phyloP scores from a whole-genome alignment of 2,797 vertebrate genomes.

The Morus bassanus region DNA sequence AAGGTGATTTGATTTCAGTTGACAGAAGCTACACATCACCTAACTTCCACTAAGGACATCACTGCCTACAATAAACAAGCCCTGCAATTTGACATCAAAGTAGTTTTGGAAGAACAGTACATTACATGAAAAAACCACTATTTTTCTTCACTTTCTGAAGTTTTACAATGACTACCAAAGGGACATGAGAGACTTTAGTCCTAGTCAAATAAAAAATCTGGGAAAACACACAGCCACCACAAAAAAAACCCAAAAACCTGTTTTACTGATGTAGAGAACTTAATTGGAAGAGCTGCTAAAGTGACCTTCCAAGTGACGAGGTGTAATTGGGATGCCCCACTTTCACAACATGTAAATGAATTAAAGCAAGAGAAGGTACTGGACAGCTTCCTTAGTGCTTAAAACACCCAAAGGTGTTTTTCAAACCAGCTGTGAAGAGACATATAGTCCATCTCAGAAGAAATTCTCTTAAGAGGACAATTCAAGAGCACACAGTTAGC shows the following conservation, averaged over 20 bases:
- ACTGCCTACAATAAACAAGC: background rate
- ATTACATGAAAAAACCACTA: background rate
- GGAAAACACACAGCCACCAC: too few relatives aligned
- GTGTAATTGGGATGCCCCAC: background rate
- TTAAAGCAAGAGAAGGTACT: background rate
- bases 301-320: slow-evolving; percentile 24
- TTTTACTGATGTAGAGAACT: background rate
- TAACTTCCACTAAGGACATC: background rate
- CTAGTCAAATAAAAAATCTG: background rate
- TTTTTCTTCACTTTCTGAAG: background rate
- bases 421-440: background rate
- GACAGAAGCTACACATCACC: background rate
- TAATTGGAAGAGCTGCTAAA: background rate
- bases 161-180: background rate
- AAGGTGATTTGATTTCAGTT: background rate
- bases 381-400: slow-evolving; percentile 5
- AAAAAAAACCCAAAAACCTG: background rate
- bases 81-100: background rate
- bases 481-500: slow-evolving; percentile 6
- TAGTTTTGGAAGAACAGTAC: background rate
- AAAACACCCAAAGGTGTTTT: slow-evolving; percentile 9
- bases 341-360: slow-evolving; percentile 14
- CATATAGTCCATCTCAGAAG: background rate
- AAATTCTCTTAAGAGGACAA: background rate
- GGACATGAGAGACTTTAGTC: background rate